Percentiles rank a stretch among this genome's conserved stretches.
Evolutionary conservation across 2,797 vertebrate species (phyloP).

Genomic region (Tangara arthus): DNA sequence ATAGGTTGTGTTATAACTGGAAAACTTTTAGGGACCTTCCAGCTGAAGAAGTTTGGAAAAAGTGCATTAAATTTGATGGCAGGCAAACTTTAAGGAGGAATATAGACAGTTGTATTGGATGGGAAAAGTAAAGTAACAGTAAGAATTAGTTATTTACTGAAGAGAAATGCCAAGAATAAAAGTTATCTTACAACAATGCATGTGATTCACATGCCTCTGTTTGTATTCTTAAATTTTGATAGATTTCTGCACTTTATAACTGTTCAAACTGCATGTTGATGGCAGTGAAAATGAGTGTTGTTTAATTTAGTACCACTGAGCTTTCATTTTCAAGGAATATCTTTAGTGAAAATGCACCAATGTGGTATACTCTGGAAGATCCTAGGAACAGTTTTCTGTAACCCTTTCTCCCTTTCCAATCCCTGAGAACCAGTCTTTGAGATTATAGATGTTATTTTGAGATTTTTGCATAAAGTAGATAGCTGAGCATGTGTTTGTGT

Average conservation of each 20-base stretch:
- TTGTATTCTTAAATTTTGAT: conserved; percentile 12
- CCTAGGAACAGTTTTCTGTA: background rate
- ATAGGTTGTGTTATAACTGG: background rate
- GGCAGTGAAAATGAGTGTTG: background rate
- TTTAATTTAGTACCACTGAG: conserved; percentile 1
- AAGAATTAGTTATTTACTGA: no score
- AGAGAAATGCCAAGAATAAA: no score
- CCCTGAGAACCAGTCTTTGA: background rate
- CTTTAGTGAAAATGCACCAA: background rate
- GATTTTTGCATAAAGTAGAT: background rate
- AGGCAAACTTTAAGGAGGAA: background rate
- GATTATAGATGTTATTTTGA: background rate
- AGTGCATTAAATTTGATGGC: background rate
- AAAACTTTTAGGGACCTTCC: background rate
- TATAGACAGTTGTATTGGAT: background rate
- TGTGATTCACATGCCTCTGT: background rate
- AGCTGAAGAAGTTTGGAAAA: background rate
- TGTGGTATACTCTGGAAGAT: background rate
- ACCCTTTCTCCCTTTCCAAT: background rate
- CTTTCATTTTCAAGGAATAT: background rate
- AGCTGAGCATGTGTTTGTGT: background rate
- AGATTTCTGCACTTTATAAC: background rate
- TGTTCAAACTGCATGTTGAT: background rate
- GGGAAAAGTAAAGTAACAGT: background rate
- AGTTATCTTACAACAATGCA: background rate